Base-by-base conservation (phyloP, 2,888 invertebrate genomes). In the Luffia ferchaultella region DNA sequence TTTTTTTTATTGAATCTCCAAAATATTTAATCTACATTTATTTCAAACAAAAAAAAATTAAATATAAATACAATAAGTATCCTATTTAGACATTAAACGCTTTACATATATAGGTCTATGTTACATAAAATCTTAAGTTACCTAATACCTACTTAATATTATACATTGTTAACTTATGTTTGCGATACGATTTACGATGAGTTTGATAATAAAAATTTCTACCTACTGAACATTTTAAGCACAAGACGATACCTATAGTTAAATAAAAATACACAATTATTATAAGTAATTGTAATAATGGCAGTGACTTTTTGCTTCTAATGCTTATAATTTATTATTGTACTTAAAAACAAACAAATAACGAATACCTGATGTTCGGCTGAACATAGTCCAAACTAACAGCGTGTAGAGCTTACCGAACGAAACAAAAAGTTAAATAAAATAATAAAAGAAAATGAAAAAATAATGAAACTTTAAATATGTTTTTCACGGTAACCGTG, bases 1-100 rank as follows among this genome's bases (percentile, higher is more conserved):
- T n/a, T n/a, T n/a, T n/a, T n/a, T n/a, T 52, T 45, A 49, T 30
- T 18, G 1, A 16, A 49, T 7, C 30, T 30, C 30, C 5, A 30
- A 30, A 30, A 30, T 30, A 7, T 30, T 12, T 7, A 30, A 30
- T 30, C 30, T 30, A 30, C 30, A 30, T 30, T 12, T 30, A 12
- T 30, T 30, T 30, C 12, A 7, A 30, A 7, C 12, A 3, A 30
- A 30, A 3, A 30, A 30, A 30, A 30, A 7, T 30, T 30, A 30
- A 30, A 30, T 30, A 30, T 30, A 30, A 30, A 30, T 30, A 30
- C 30, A 30, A 12, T 7, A 30, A 30, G 30, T 12, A n/a, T n/a
- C n/a, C n/a, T n/a, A n/a, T 30, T 30, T 7, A 7, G 30, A 30
- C 30, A 30, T 7, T 7, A 30, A 30, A 30, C 30, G 30, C n/a